These are phyloP conservation scores for Saguinus midas DNA, from an alignment of 2,113 vertebrate species.

Conservation along the genomic window DNA sequence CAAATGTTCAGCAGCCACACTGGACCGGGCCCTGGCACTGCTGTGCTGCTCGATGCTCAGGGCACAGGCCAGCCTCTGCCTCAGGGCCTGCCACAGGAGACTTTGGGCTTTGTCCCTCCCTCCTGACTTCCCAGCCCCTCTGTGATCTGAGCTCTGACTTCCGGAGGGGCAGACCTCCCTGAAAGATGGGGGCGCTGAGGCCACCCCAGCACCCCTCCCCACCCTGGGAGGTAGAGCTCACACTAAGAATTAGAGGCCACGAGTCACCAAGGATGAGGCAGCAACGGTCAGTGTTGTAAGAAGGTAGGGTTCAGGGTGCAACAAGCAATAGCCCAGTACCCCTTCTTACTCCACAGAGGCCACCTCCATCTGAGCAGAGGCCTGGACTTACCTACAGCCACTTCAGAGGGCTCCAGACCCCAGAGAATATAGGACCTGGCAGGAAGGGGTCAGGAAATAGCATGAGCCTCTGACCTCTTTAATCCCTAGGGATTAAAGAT, in stretches of 20 bases:
- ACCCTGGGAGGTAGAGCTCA: not conserved
- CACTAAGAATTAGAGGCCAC: not conserved
- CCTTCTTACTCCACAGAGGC: not conserved
- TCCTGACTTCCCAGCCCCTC: not conserved
- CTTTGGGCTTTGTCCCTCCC: not conserved
- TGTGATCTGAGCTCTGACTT: not conserved
- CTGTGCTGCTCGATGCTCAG: conserved; percentile 43
- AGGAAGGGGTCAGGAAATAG: not conserved
- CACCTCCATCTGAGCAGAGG: not conserved
- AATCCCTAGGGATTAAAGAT: not conserved
- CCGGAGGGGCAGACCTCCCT: not conserved
- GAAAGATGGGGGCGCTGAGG: not conserved
- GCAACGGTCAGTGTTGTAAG: not conserved
- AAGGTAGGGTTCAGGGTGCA: not conserved
- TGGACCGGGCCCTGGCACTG: not conserved
- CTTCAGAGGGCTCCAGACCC: not conserved
- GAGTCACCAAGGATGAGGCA: not conserved
- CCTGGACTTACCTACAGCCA: not conserved
- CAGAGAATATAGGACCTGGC: not conserved
- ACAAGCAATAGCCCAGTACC: not conserved
- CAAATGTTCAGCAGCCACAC: conserved; percentile 65
- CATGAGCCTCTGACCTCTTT: not conserved
- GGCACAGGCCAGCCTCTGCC: not conserved
- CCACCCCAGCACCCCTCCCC: no score
- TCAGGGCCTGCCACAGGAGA: not conserved